Base-by-base conservation (phyloP, 1,140 invertebrate genomes). In the Whitmania pigra region DNA sequence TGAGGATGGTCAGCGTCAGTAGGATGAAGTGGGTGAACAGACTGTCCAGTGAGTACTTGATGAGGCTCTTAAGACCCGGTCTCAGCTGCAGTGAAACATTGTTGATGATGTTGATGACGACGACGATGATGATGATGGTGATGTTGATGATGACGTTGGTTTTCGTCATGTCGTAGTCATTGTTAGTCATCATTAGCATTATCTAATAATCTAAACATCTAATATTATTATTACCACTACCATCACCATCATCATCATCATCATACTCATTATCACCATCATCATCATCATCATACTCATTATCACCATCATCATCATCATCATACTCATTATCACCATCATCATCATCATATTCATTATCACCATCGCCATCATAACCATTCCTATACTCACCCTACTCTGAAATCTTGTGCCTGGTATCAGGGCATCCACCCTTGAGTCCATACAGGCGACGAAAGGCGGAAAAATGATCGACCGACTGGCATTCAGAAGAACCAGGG, bases 381-480 rank as follows among this genome's bases (percentile, higher is more conserved):
- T 13, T 9, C 31, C 43, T 22, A 0, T 22, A 49, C 53, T 27
- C 18, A 71, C 69, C 69, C 53, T 71, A 25, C 13, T 71, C 43
- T 43, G 25, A 71, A 71, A 71, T 22, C 55, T 54, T 0, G 71
- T 71, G 25, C 15, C n/a, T 0, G 57, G 54, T 20, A 66, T 54
- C 25, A 71, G 22, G 5, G 53, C 40, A 17, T 40, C 55, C 6
- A 27, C 25, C 17, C 71, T 40, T 15, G 53, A 60, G 27, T 71
- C 71, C 20, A 36, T 4, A 0, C 6, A 25, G 54, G 57, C 31
- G 55, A 71, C 54, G 71, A 60, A 71, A 11, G 71, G 71, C 27
- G 71, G 71, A 20, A 71, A 71, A 54, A 71, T 54, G 43, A 66
- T 17, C 54, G 71, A 25, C 3, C 71, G 53, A n/a, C 53, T 60